phyloP scores from a whole-genome alignment of 53 echinoderm and acorn worm genomes.

The Holothuria scabra region DNA sequence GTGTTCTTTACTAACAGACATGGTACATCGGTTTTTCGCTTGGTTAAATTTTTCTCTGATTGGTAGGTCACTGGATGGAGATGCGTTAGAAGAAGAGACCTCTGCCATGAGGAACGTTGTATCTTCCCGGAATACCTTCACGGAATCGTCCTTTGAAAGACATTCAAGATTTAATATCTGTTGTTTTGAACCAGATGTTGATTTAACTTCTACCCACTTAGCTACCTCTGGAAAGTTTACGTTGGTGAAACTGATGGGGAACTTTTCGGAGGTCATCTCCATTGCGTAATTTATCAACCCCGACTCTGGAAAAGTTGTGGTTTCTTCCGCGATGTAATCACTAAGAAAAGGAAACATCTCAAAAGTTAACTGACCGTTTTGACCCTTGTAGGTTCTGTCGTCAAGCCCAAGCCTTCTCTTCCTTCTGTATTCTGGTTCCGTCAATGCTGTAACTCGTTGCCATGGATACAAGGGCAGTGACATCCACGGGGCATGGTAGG shows the following conservation, averaged over 20 bases:
- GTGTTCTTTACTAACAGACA: conserved; percentile 42
- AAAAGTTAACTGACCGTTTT: conserved; percentile 72
- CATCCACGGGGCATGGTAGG: conserved; percentile 68
- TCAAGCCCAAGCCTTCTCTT: conserved; percentile 78
- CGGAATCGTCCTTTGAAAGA: conserved; percentile 60
- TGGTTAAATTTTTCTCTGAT: conserved; percentile 37
- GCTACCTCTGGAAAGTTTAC: conserved; percentile 55
- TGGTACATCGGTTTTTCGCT: conserved; percentile 50
- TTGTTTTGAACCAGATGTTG: conserved; percentile 59
- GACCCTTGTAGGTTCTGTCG: conserved; percentile 77
- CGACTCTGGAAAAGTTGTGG: conserved; percentile 73
- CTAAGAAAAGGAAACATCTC: conserved; percentile 79
- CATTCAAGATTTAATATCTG: conserved; percentile 63
- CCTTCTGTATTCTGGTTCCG: conserved; percentile 75
- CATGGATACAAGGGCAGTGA: conserved; percentile 87
- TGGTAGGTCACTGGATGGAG: conserved; percentile 19
- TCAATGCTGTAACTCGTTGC: conserved; percentile 83
- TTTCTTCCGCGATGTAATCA: conserved; percentile 68
- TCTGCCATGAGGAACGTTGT: conserved; percentile 55
- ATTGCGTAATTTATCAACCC: conserved; percentile 77
- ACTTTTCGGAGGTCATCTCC: conserved; percentile 61
- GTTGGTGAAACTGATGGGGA: conserved; percentile 53
- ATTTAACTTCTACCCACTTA: conserved; percentile 73
- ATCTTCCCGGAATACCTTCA: conserved; percentile 67
- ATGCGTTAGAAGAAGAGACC: conserved; percentile 31